A percentile compares a stretch with the other conserved stretches of the same genome.
Conservation (phyloP, 92 coral and sea anemone species). For the Porites divaricata region DNA sequence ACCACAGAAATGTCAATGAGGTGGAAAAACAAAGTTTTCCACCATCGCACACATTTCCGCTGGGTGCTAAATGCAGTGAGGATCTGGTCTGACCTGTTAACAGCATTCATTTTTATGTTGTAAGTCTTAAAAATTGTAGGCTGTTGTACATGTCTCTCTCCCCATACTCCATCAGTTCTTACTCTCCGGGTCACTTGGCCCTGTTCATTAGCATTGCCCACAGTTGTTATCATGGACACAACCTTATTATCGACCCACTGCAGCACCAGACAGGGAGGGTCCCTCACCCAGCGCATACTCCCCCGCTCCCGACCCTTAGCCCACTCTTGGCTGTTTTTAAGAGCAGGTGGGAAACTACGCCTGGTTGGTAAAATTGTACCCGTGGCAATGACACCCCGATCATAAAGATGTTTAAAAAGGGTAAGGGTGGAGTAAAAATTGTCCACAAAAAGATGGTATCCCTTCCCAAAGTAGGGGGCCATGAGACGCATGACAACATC, state of each 20-base stretch:
- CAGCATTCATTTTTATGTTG: neutral
- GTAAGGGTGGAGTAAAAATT: constrained; percentile 50
- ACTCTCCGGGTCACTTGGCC: neutral
- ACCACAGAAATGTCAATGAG: too few relatives aligned
- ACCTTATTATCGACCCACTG: constrained; percentile 55
- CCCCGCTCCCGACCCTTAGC: constrained; percentile 52
- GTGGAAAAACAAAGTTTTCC: too few relatives aligned
- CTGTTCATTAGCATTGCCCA: too few relatives aligned
- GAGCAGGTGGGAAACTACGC: neutral
- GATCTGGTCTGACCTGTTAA: too few relatives aligned
- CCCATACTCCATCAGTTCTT: neutral
- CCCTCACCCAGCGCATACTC: constrained; percentile 10
- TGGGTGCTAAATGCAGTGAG: too few relatives aligned
- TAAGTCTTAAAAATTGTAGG: neutral
- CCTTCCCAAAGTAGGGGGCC: constrained; percentile 2
- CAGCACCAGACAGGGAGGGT: too few relatives aligned
- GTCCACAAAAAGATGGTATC: constrained; percentile 59
- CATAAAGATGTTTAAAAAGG: constrained; percentile 29
- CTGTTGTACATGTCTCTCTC: neutral
- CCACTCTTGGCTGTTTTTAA: constrained; percentile 19
- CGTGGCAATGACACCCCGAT: constrained; percentile 34
- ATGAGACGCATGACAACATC: constrained; percentile 49
- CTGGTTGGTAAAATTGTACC: constrained; percentile 44
- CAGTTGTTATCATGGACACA: constrained; percentile 34
- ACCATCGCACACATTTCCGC: too few relatives aligned